Base-by-base conservation (phyloP, 1,140 invertebrate species). In the Drosophila nikananu region DNA sequence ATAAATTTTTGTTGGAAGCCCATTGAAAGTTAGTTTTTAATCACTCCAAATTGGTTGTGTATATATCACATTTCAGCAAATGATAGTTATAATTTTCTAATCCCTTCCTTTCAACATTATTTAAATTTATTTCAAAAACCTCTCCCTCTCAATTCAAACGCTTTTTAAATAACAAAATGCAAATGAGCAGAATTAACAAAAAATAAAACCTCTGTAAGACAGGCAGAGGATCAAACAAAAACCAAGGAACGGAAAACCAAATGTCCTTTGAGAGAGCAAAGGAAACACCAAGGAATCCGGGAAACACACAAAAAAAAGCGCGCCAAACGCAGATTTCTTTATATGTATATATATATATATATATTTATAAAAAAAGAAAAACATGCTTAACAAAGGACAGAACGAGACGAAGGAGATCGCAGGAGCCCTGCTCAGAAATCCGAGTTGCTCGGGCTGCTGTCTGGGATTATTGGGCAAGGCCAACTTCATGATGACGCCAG, bases 391-490 rank as follows among this genome's bases (percentile, higher is more conserved):
- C 67, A 73, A 60, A 35, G 42, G 21, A 32, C 21, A 51, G 51
- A 77, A 54, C 13, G 19, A 55, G 52, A 37, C 32, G 32, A 19
- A 55, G 52, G 19, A 55, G 21, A 39, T 57, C 35, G 35, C 9
- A 57, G 35, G 54, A 57, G 21, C 35, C 48, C 15, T 39, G 61
- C 25, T 32, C 41, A 72, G 30, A 46, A 65, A 78, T 72, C 37
- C 51, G 67, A 74, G 68, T 73, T 48, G 51, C 39, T 48, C 44
- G 21, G 49, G 35, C 55, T 55, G 35, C 55, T 55, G 77, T 66
- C 81, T 73, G 81, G 78, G 82, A 78, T 76, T 86, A 82, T 86
- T 86, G 83, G 41, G 75, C 83, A 79, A 84, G 84, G 86, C 68
- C 81, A 90, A 78, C 73, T 2, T 78, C 77, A 87, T 87, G 70